These are phyloP conservation scores for Novumbra hubbsi DNA, from an alignment of 2,797 vertebrate species.

Conservation along the genomic window DNA sequence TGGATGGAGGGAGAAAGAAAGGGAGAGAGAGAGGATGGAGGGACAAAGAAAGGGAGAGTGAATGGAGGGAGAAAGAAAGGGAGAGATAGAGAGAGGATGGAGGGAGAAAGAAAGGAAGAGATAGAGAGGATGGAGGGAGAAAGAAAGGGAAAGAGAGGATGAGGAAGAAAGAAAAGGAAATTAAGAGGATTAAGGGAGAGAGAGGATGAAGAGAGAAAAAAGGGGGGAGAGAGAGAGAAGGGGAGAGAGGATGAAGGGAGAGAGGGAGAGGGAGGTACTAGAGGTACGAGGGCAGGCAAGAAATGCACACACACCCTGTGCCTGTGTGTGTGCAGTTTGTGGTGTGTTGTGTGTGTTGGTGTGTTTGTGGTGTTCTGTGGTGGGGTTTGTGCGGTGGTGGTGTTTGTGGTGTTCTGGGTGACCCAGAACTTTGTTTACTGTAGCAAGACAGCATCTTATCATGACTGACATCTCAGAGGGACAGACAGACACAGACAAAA, in stretches of 20 bases:
- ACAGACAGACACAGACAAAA: constrained; percentile 30
- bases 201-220: constrained; percentile 34
- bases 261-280: too few relatives aligned
- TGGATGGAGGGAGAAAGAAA: constrained; percentile 37
- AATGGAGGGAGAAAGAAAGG: too few relatives aligned
- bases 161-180: neutral
- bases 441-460: constrained; percentile 26
- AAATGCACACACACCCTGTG: constrained; percentile 25
- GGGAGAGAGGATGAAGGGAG: too few relatives aligned
- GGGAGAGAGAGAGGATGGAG: constrained; percentile 16
- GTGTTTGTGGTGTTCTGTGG: neutral
- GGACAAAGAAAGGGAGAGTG: too few relatives aligned
- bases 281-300: neutral
- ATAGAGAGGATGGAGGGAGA: constrained; percentile 9
- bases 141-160: neutral
- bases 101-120: constrained; percentile 19
- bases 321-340: constrained; percentile 3
- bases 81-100: too few relatives aligned
- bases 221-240: constrained; percentile 28
- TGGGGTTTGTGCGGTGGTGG: too few relatives aligned
- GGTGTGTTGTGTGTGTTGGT: neutral
- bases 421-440: constrained; percentile 32
- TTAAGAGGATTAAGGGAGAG: too few relatives aligned
- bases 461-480: constrained; percentile 43
- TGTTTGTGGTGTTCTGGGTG: too few relatives aligned